Base-by-base conservation (phyloP, 2,113 vertebrate genomes). In the Psilopsiagon aurifrons region DNA sequence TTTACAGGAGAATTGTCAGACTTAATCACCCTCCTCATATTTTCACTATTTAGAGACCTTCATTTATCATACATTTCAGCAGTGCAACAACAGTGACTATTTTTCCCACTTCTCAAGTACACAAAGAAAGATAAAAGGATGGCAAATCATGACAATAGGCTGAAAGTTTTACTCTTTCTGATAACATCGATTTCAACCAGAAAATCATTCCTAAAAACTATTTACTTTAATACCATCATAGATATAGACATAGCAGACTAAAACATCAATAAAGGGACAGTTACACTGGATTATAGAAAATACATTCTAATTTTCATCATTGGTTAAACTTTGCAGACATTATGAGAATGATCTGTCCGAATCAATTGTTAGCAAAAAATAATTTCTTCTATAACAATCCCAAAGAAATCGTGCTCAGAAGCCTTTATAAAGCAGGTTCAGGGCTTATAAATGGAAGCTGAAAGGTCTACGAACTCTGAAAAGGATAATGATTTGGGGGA, bases 1-100 rank as follows among this genome's bases (percentile, higher is more conserved):
- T 97, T 97, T 97, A 98, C 95, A 98, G 94, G 84, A 97, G 98
- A 97, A 98, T 98, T 98, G 98, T 98, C 98, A 99, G 98, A 98
- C 98, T 98, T 98, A 98, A 99, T 99, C 97, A 98, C 94, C 93
- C 91, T 98, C 76, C 92, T 97, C 97, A 97, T 98, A 97, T 98
- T 98, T 98, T 98, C 95, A 97, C 89, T 98, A 96, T 96, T 98
- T 97, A 95, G 84, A 70, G 73, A 86, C 92, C 83, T 97, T 98
- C 98, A 98, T 98, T 97, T 97, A 97, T 98, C 98, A 97, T 88
- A 97, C 94, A 95, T 92, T 97, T 97, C 51, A 96, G 93, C 94
- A 94, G 43, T 52, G 75, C 98, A 97, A 98, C 98, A 98, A 98
- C 83, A 94, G 68, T 76, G 66, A 97, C 93, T 80, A 90, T 92